phyloP scores from a whole-genome alignment of 2,113 vertebrate genomes.

The Ranitomeya imitator region DNA sequence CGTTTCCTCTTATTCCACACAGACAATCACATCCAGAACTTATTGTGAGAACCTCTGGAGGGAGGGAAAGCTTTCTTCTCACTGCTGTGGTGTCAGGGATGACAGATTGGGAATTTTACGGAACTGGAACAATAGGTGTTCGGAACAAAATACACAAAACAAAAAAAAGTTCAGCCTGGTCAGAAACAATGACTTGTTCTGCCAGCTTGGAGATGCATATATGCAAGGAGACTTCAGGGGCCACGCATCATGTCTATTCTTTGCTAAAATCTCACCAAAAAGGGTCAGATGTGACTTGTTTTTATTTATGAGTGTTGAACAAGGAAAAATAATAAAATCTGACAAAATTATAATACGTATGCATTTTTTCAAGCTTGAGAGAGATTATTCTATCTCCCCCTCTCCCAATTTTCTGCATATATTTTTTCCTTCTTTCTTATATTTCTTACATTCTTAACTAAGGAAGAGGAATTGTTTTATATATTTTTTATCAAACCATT shows the following conservation, averaged over 20 bases:
- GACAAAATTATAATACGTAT: no score
- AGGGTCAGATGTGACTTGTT: neutral
- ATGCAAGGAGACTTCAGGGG: neutral
- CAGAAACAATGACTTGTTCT: neutral
- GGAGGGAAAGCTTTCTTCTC: neutral
- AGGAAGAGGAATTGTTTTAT: no score
- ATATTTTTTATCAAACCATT: no score
- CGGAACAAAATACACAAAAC: neutral
- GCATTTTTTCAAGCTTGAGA: no score
- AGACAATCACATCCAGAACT: neutral
- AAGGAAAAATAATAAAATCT: no score
- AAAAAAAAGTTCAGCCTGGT: neutral
- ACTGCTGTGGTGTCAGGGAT: neutral
- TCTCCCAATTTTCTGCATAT: no score
- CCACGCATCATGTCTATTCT: neutral
- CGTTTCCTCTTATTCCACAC: neutral
- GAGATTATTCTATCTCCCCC: no score
- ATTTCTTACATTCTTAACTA: no score
- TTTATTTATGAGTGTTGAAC: no score
- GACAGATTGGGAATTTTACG: conserved; percentile 15
- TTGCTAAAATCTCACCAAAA: neutral
- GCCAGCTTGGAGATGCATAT: neutral
- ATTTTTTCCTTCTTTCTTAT: no score
- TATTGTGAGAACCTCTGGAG: conserved; percentile 15
- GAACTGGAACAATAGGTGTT: neutral